Percentiles rank a stretch among this genome's conserved stretches.
These are phyloP conservation scores for Rhamnusium bicolor DNA, from an alignment of 2,888 invertebrate genomes.

Conservation along the genomic window DNA sequence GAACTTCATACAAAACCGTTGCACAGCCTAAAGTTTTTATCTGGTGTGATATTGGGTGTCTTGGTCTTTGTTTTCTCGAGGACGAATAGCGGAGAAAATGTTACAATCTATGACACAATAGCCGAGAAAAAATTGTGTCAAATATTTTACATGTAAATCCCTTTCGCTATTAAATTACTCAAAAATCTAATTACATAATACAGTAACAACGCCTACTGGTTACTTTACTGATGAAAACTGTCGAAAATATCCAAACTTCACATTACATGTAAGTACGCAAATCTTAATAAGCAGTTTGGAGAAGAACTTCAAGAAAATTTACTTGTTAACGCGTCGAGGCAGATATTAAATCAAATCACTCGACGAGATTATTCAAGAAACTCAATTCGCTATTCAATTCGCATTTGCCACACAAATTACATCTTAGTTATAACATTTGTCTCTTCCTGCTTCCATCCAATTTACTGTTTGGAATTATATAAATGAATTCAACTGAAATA, in stretches of 20 bases:
- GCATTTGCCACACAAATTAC: neutral
- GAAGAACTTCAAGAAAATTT: neutral
- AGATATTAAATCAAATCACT: slow-evolving; percentile 3
- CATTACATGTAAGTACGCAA: neutral
- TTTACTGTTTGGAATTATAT: neutral
- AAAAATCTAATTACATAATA: no score
- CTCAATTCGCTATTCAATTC: neutral
- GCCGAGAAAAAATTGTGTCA: no score
- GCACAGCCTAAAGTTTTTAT: no score
- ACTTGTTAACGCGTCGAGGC: neutral
- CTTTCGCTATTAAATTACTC: no score
- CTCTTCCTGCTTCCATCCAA: neutral
- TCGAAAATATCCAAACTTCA: neutral
- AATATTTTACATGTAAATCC: no score
- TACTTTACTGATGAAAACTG: no score
- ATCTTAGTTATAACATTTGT: neutral
- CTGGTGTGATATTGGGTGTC: no score
- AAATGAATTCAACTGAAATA: neutral
- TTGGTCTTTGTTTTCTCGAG: no score
- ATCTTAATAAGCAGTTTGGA: neutral
- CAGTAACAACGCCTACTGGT: no score
- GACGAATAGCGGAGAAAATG: no score
- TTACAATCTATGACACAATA: no score
- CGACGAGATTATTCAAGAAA: neutral
- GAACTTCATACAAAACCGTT: no score